Base-by-base conservation (phyloP, 1,140 invertebrate genomes). In the Centruroides sculpturatus region DNA sequence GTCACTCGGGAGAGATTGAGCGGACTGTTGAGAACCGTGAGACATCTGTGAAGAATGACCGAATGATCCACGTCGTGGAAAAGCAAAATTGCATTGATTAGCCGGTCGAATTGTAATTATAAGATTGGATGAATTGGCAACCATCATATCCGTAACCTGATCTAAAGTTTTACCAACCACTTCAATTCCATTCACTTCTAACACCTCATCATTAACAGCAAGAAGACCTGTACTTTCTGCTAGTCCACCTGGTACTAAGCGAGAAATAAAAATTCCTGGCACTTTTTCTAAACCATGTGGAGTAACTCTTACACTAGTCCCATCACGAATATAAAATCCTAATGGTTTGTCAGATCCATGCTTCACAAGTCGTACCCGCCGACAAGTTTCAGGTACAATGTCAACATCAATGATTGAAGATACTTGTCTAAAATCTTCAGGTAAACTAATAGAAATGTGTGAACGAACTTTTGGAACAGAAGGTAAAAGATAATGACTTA, bases 121-220 rank as follows among this genome's bases (percentile, higher is more conserved):
- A 58, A 99, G 79, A 79, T 99, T 99, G 34, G 91, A 93, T 65
- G 92, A 96, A 76, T 99, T 99, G 5, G 97, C 97, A 46, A 99
- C 92, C 97, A 99, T 99, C 97, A 99, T 99, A 75, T 99, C 96
- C 0, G 96, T 99, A 13, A 98, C 95, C 82, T 99, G 96, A 78
- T 99, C 95, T 8, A 98, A 75, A 0, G 92, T 94, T 78, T 97
- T 97, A n/a, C 92, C 92, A 60, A 85, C 85, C 6, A 95, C 95
- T 74, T 99, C 95, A 67, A 99, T 99, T n/a, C 97, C 97, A 75
- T 99, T 99, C 0, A 99, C 97, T 80, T 99, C 97, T 13, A 99
- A 78, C 3, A 99, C 93, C 74, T 99, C 96, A 75, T 99, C 97
- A 72, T 98, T 98, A 12, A 99, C 94, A 1, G 94, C 95, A 59